Evolutionary conservation across 1,140 invertebrate species (phyloP), one percentile per base, ranked within the genome.

Genomic region (Drosophila tani): DNA sequence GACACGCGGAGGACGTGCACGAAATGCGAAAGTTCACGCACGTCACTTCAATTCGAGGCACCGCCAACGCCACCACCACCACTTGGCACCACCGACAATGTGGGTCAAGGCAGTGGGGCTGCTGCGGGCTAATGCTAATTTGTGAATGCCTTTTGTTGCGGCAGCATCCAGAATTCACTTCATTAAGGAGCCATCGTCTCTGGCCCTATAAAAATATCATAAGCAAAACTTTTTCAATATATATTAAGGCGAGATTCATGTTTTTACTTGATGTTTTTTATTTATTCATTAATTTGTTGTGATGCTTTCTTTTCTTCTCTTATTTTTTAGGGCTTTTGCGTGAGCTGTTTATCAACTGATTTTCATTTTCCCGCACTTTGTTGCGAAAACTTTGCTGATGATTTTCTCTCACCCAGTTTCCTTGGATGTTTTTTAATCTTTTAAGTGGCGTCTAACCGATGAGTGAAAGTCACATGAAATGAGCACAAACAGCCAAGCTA

Each of bases 21-120:
- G 71, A 85, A 90, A 90, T 90, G 79, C 75, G 62, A 60, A 90
- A 90, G 66, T 84, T 85, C 56, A 90, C 67, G 78, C 85, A 88
- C 81, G 75, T 84, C 81, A 79, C 78, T 81, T 62, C 56, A 79
- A 70, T 84, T 68, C 59, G 46, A 41, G 65, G 11, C 40, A 40
- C 17, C 50, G 14, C 14, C 49, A 15, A 12, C 50, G n/a, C 21
- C 21, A 24, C 21, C 21, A 24, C 47, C 51, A 38, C 51, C 51
- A 55, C 51, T 55, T 55, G 59, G 17, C 51, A 47, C 63, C 67
- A 51, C 49, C 38, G 12, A 38, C 64, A 57, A 81, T 66, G 59
- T 62, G 76, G 71, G 67, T 66, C 66, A 64, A 79, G 75, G 51
- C 58, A 47, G 53, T 46, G 32, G 40, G 64, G 65, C 40, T 75